These are phyloP conservation scores for Pseudomyrmex sp. DNA, from an alignment of 1,140 invertebrate genomes.

Conservation along the genomic window DNA sequence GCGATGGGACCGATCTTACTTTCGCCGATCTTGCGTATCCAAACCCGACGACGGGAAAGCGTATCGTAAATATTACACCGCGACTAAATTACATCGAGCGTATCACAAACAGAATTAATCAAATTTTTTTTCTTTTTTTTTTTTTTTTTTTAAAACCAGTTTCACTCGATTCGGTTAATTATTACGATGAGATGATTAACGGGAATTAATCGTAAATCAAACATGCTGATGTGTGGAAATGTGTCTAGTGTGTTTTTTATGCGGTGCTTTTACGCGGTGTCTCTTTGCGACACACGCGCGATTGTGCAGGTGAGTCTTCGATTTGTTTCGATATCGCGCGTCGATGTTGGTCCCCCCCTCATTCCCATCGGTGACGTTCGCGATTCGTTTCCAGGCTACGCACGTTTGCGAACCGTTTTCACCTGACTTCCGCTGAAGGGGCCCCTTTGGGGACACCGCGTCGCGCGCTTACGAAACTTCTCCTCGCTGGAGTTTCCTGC, in stretches of 20 bases:
- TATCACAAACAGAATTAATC: no score
- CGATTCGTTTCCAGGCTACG: constrained; percentile 75
- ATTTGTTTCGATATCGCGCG: not conserved
- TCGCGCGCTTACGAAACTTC: constrained; percentile 66
- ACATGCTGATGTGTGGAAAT: no score
- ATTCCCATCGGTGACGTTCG: constrained; percentile 19
- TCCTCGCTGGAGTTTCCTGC: constrained; percentile 50
- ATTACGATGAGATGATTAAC: no score
- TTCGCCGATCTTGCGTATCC: constrained; percentile 5
- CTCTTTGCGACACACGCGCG: no score
- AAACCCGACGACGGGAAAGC: not conserved
- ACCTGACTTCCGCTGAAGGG: constrained; percentile 77
- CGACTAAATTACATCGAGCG: no score
- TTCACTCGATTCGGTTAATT: no score
- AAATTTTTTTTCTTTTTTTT: no score
- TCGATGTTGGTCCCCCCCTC: not conserved
- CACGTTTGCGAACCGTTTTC: constrained; percentile 79
- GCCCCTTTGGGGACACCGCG: not conserved
- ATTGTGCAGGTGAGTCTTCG: not conserved
- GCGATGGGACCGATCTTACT: constrained; percentile 30
- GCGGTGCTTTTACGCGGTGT: no score
- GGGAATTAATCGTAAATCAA: no score
- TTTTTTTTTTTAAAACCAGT: no score
- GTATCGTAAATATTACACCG: not conserved
- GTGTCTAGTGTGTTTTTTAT: no score